Evolutionary conservation across 2,888 invertebrate genomes (phyloP).

Genomic region (Drosophila vallismaia): DNA sequence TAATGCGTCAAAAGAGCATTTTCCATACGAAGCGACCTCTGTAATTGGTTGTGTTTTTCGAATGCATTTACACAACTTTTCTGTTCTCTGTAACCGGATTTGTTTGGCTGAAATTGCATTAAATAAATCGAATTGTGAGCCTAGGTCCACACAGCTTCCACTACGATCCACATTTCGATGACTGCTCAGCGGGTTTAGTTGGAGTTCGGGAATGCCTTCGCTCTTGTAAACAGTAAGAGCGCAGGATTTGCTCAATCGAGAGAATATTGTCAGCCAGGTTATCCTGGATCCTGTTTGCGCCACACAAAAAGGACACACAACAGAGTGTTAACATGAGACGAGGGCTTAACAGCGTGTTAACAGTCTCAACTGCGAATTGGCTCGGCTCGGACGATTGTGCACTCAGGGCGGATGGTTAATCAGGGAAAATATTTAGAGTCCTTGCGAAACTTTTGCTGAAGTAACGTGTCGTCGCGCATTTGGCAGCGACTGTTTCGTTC

Average conservation of each 20-base stretch:
- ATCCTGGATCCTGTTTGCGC: neutral
- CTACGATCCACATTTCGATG: constrained; percentile 1
- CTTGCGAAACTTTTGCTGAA: constrained; percentile 83
- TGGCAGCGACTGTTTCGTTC: constrained; percentile 67
- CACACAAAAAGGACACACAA: neutral
- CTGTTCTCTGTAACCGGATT: neutral
- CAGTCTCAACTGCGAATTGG: neutral
- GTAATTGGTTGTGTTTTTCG: neutral
- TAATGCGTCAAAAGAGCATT: constrained; percentile 69
- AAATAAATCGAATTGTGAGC: neutral
- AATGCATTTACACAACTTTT: neutral
- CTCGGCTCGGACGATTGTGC: constrained; percentile 36
- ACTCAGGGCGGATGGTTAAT: constrained; percentile 5
- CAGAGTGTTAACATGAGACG: neutral
- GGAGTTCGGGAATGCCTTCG: neutral
- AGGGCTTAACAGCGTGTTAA: neutral
- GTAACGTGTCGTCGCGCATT: constrained; percentile 80
- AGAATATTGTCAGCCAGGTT: neutral
- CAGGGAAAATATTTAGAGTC: constrained; percentile 70
- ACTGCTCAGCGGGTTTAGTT: neutral
- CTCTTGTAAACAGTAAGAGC: constrained; percentile 4
- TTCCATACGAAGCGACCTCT: neutral
- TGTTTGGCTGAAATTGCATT: constrained; percentile 2
- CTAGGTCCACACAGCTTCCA: constrained; percentile 14
- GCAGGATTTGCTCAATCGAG: neutral